Base-by-base conservation (phyloP, 37 sponge, comb jelly and placozoan genomes). In the Bolinopsis microptera region DNA sequence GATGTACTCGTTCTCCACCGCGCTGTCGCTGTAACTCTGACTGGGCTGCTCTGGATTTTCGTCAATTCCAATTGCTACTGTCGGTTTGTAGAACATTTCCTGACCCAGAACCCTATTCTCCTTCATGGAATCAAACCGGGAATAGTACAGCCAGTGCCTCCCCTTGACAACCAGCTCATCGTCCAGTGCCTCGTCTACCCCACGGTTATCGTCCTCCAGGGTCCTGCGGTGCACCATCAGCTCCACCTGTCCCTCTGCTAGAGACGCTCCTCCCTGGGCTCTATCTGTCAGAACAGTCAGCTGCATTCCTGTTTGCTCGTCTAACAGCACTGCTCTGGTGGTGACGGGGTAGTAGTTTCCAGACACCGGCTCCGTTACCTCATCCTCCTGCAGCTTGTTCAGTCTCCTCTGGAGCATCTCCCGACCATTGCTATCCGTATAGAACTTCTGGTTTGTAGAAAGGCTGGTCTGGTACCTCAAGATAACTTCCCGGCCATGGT, bases 281-380 rank as follows among this genome's bases (percentile, higher is more conserved):
- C 98, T 76, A 88, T 98, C 98, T 24, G 94, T 97, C 76, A 98
- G 92, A 21, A 97, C 96, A 5, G 97, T 95, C 35, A 98, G 94
- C 93, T 97, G 98, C 24, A 95, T 39, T 1, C 39, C 27, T 31
- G 41, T 94, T 31, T 30, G 16, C 28, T 83, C 92, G 61, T 96
- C 97, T 93, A 94, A 35, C 21, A 95, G 37, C 21, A 30, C 61
- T 30, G 94, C 95, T 35, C 97, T 83, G 93, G 95, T 95, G 94
- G 96, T 96, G 22, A 98, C 97, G 3, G 98, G 98, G 68, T 97
- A 98, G 94, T 98, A 98, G 95, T 98, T 98, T 13, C 96, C 90
- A 3, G 98, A 94, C 0, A 96, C 96, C 25, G 97, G 97, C 72
- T 95, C 96, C 26, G 98, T 98, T 39, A 88, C 83, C 69, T 97